phyloP scores from a whole-genome alignment of 2,113 vertebrate genomes.

The Melierax canorus region DNA sequence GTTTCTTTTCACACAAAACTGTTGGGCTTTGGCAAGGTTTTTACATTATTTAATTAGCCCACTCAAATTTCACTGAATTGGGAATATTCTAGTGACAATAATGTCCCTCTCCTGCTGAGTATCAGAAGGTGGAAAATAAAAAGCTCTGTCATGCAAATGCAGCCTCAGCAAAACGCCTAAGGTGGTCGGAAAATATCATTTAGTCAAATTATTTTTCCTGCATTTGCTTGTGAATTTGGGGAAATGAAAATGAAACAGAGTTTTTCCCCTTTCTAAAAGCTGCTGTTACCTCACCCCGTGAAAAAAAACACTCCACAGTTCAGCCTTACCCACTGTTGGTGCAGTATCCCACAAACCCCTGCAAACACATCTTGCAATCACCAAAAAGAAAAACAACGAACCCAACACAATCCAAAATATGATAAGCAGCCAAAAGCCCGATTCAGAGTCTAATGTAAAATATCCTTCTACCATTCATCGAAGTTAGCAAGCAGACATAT shows the following conservation, averaged over 20 bases:
- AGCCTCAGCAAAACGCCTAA: slow-evolving; percentile 35
- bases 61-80: slow-evolving; percentile 49
- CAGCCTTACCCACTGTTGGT: not conserved
- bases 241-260: not conserved
- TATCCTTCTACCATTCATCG: not conserved
- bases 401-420: not conserved
- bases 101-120: slow-evolving; percentile 49
- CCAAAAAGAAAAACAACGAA: not conserved
- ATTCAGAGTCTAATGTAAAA: not conserved
- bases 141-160: slow-evolving; percentile 47
- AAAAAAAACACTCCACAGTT: fast-evolving
- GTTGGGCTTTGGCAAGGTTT: slow-evolving; percentile 40
- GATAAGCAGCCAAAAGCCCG: not conserved
- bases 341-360: not conserved
- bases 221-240: not conserved
- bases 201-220: slow-evolving; percentile 23
- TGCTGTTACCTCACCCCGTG: not conserved
- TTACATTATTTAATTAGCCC: slow-evolving; percentile 62
- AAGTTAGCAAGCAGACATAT: slow-evolving; percentile 28
- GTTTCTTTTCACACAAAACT: slow-evolving; percentile 11
- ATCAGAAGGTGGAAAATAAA: slow-evolving; percentile 53
- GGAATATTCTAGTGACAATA: slow-evolving; percentile 59
- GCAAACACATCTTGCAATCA: not conserved
- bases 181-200: slow-evolving; percentile 22
- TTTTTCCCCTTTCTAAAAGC: not conserved